Conservation (phyloP, 2,888 invertebrate species). For the Saturnia japonica region DNA sequence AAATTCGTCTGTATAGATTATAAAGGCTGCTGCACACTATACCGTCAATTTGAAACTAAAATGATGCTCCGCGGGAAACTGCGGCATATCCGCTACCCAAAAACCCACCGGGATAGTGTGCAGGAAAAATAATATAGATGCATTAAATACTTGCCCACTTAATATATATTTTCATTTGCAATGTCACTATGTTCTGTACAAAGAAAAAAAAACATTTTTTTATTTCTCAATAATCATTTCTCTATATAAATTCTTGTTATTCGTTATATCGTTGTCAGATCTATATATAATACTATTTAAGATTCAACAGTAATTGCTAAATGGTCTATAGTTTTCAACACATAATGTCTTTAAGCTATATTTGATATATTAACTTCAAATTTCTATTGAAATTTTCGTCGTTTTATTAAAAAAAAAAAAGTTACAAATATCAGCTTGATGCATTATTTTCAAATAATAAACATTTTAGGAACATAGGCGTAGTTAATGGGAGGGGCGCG, state of each 20-base stretch:
- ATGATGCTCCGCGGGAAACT: too few relatives aligned
- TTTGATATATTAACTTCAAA: not conserved
- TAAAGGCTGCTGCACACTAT: too few relatives aligned
- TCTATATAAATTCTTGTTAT: not conserved
- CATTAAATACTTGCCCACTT: not conserved
- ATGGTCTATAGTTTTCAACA: not conserved
- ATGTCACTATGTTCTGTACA: not conserved
- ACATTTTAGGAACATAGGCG: too few relatives aligned
- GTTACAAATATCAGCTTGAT: not conserved
- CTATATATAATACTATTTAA: conserved; percentile 48
- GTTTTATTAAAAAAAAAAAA: too few relatives aligned
- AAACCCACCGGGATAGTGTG: too few relatives aligned
- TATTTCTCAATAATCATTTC: not conserved
- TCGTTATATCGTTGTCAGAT: conserved; percentile 39
- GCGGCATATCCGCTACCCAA: too few relatives aligned
- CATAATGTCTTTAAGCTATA: not conserved
- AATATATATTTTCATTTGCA: not conserved
- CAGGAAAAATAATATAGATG: not conserved
- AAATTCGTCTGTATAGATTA: too few relatives aligned
- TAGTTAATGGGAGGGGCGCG: too few relatives aligned
- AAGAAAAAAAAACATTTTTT: too few relatives aligned
- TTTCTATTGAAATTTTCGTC: not conserved
- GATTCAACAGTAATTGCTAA: conserved; percentile 24
- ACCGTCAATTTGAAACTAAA: too few relatives aligned
- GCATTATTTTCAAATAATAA: not conserved